Conservation (phyloP, 2,888 invertebrate species). For the Acanthosepion pharaonis region DNA sequence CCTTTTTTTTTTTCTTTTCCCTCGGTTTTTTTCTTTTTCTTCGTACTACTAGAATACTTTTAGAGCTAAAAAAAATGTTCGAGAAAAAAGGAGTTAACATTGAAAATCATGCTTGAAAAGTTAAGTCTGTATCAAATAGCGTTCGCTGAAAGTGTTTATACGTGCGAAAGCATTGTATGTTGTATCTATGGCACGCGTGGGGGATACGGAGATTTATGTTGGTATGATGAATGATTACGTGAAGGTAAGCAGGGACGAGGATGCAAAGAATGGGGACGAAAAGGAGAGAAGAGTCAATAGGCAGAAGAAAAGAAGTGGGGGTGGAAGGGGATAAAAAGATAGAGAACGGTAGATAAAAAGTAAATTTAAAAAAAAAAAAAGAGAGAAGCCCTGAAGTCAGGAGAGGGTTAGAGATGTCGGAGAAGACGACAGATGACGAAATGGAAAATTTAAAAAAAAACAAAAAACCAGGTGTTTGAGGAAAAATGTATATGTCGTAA, state of each 20-base stretch:
- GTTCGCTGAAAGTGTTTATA: no score
- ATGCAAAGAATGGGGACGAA: neutral
- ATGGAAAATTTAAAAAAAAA: neutral
- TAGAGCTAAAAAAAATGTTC: no score
- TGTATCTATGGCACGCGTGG: neutral
- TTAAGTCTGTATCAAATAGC: no score
- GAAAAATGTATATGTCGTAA: neutral
- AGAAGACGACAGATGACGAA: neutral
- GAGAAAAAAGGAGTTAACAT: no score
- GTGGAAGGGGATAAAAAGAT: neutral
- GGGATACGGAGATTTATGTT: conserved; percentile 2
- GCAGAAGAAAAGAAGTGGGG: neutral
- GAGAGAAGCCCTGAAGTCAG: neutral
- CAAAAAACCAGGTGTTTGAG: neutral
- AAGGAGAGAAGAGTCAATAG: neutral
- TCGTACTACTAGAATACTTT: no score
- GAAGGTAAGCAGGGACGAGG: neutral
- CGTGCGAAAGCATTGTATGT: no score
- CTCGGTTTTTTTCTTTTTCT: no score
- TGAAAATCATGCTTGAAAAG: no score
- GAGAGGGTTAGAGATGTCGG: neutral
- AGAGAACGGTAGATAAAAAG: neutral
- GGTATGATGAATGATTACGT: conserved; percentile 33
- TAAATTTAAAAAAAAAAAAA: neutral
- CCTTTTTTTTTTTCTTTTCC: no score